phyloP scores from a whole-genome alignment of 2,888 invertebrate genomes.

The Tenthredo mesomela region DNA sequence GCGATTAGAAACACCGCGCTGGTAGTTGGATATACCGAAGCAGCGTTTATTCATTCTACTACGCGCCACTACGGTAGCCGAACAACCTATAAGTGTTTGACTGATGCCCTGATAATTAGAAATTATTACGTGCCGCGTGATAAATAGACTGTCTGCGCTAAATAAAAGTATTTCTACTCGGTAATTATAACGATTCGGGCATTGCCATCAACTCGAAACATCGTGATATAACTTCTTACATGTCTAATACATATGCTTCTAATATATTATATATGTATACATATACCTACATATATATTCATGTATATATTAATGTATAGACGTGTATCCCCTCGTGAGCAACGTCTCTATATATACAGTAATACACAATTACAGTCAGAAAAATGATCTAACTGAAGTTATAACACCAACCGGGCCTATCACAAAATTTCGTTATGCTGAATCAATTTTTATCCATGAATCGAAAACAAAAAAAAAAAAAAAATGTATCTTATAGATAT shows the following conservation, averaged over 20 bases:
- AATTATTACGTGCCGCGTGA: constrained; percentile 69
- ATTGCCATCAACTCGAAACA: constrained; percentile 20
- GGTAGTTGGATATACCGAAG: background rate
- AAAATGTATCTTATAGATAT: background rate
- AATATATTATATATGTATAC: background rate
- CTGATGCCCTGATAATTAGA: constrained; percentile 67
- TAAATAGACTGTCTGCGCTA: constrained; percentile 67
- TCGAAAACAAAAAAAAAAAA: no score
- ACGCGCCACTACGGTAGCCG: constrained; percentile 62
- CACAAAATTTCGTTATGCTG: background rate
- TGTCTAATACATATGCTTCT: background rate
- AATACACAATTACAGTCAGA: background rate
- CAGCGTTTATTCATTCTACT: constrained; percentile 4
- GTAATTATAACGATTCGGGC: constrained; percentile 65
- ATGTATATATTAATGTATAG: background rate
- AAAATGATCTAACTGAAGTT: no score
- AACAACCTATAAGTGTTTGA: constrained; percentile 40
- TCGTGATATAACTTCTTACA: constrained; percentile 7
- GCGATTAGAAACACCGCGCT: constrained; percentile 28
- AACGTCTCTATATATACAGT: constrained; percentile 1
- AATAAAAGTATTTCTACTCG: constrained; percentile 63
- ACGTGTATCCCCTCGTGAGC: background rate
- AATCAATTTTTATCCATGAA: background rate
- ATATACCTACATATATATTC: background rate
- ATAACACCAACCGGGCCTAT: background rate